A percentile compares a stretch with the other conserved stretches of the same genome.
These are phyloP conservation scores for Collichthys lucidus DNA, from an alignment of 2,113 vertebrate species.

Conservation along the genomic window DNA sequence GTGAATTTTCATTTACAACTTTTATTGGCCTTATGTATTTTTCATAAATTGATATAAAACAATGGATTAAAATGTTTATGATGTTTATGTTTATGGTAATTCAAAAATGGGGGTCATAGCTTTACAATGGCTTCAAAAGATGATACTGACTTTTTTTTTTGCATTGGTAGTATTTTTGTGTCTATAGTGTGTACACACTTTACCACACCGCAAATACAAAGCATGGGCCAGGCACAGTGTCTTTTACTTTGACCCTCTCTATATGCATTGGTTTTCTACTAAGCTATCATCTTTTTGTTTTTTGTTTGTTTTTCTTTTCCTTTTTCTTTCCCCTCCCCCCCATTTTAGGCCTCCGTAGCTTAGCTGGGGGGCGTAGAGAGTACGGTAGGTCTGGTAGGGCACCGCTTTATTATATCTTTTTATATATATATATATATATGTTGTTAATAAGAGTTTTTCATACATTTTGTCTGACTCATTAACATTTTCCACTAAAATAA, in stretches of 20 bases:
- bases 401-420: slow-evolving; percentile 76
- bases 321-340: slow-evolving; percentile 57
- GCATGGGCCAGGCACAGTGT: slow-evolving; percentile 68
- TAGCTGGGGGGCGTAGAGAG: slow-evolving; percentile 85
- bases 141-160: slow-evolving; percentile 14
- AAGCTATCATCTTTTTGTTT: slow-evolving; percentile 81
- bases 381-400: slow-evolving; percentile 88
- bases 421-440: slow-evolving; percentile 71
- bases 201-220: slow-evolving; percentile 52
- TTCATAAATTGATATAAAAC: slow-evolving; percentile 82
- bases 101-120: slow-evolving; percentile 84
- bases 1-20: slow-evolving; percentile 73
- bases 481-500: slow-evolving; percentile 69
- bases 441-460: slow-evolving; percentile 73
- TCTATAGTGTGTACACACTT: slow-evolving; percentile 41
- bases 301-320: slow-evolving; percentile 72
- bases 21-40: slow-evolving; percentile 83
- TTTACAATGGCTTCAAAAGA: slow-evolving; percentile 77
- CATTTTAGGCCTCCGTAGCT: slow-evolving; percentile 85
- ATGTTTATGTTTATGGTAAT: slow-evolving; percentile 72
- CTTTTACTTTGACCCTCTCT: slow-evolving; percentile 65
- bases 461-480: slow-evolving; percentile 78
- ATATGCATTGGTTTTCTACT: slow-evolving; percentile 79
- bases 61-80: slow-evolving; percentile 74
- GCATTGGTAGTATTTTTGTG: slow-evolving; percentile 20